Evolutionary conservation across 2,797 vertebrate genomes (phyloP), one percentile per base, ranked within the genome.

Genomic region (Decapterus maruadsi): DNA sequence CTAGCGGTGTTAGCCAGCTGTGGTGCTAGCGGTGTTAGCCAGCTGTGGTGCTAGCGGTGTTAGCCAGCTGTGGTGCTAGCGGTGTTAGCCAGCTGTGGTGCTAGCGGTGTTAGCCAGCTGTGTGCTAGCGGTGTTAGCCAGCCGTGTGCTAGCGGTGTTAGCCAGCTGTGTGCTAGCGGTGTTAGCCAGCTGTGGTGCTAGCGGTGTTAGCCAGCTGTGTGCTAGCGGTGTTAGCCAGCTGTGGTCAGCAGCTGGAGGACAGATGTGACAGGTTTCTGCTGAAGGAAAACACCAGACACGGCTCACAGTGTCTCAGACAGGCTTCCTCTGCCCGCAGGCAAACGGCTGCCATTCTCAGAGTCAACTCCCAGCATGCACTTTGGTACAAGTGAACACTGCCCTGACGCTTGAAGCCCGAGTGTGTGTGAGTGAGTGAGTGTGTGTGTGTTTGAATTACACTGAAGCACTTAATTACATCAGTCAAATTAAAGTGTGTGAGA

Each of bases 281-380:
- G 85, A 70, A 87, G 77, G 48, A 73, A 68, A 84, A 71, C 78
- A 84, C n/a, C 83, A 80, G 79, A 68, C 61, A 58, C 34, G 4
- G 61, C 84, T 89, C 78, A 58, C 45, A 72, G 67, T 20, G 67
- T 84, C 84, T 38, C 89, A 80, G 78, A 61, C 75, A 66, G 57
- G 79, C 82, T 68, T 65, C 8, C 34, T n/a, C 36, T 80, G 73
- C 48, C 56, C 66, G 38, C 53, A 88, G 83, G 85, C 85, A 86
- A 87, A 83, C 69, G 8, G 71, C 80, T 77, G 72, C 51, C 74
- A 86, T 85, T 85, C 72, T 86, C 83, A 87, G 85, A 87, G 84
- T 81, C 36, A 89, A 73, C 63, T 90, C 92, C 90, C 90, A 90
- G 92, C 90, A 90, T 92, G 90, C 89, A 86, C 16, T 81, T 77